phyloP scores from a whole-genome alignment of 2,888 invertebrate genomes.

The Agapetus fuscipes region DNA sequence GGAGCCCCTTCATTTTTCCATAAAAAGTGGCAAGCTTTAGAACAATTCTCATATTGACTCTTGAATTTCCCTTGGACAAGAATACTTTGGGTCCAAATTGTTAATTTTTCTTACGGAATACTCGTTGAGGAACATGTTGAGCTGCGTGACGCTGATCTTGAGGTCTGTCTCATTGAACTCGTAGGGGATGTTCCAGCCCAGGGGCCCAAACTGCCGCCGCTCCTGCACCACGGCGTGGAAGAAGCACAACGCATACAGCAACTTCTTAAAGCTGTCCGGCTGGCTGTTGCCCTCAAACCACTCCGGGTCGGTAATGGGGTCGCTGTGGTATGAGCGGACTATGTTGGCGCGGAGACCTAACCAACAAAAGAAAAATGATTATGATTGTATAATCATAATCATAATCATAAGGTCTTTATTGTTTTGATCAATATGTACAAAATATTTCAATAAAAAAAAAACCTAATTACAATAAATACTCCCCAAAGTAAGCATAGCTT shows the following conservation, averaged over 20 bases:
- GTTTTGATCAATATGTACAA: too few relatives aligned
- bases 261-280: slow-evolving; percentile 65
- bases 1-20: too few relatives aligned
- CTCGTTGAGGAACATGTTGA: slow-evolving; percentile 78
- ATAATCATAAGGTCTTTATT: background rate
- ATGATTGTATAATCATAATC: background rate
- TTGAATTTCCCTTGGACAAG: too few relatives aligned
- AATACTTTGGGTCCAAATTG: too few relatives aligned
- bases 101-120: slow-evolving; percentile 52
- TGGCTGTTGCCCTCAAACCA: slow-evolving; percentile 83
- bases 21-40: too few relatives aligned
- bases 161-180: slow-evolving; percentile 95
- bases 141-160: slow-evolving; percentile 77
- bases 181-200: slow-evolving; percentile 94
- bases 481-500: too few relatives aligned
- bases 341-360: slow-evolving; percentile 68
- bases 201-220: slow-evolving; percentile 80
- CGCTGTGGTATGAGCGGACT: slow-evolving; percentile 70
- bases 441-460: too few relatives aligned
- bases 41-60: too few relatives aligned
- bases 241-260: slow-evolving; percentile 83
- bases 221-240: slow-evolving; percentile 92
- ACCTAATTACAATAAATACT: too few relatives aligned
- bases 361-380: too few relatives aligned
- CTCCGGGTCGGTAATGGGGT: slow-evolving; percentile 79